A percentile compares a stretch with the other conserved stretches of the same genome.
Evolutionary conservation across 2,797 vertebrate genomes (phyloP).

Genomic region (Coregonus ussuriensis): DNA sequence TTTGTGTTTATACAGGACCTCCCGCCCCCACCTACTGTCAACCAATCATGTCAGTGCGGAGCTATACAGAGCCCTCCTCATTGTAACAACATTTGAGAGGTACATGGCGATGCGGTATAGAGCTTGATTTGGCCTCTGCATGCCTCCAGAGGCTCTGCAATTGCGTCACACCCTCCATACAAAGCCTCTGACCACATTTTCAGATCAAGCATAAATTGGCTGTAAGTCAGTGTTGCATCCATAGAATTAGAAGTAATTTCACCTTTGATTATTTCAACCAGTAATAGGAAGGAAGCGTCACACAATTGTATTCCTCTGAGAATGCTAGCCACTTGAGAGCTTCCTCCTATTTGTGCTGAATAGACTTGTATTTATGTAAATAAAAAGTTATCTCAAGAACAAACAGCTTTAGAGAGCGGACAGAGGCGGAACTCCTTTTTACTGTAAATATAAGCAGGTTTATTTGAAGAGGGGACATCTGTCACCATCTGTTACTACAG

Average conservation of each 20-base stretch:
- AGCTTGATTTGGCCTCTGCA: no score
- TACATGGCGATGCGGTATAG: no score
- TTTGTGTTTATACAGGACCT: no score
- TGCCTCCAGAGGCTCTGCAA: no score
- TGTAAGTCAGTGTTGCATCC: no score
- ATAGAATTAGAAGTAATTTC: not conserved
- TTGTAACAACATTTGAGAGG: no score
- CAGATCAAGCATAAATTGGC: no score
- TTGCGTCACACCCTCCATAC: no score
- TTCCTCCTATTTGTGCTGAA: not conserved
- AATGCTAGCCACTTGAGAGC: not conserved
- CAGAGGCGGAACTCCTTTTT: constrained; percentile 1
- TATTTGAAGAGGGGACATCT: constrained; percentile 60
- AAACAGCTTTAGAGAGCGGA: constrained; percentile 23
- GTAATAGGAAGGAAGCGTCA: not conserved
- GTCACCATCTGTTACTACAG: constrained; percentile 44
- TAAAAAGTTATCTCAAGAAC: constrained; percentile 32
- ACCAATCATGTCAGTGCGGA: no score
- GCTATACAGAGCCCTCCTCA: no score
- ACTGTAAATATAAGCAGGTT: constrained; percentile 36
- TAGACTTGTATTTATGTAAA: not conserved
- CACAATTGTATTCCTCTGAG: not conserved
- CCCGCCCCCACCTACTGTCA: no score
- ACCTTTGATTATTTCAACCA: not conserved
- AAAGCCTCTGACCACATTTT: no score